phyloP scores from a whole-genome alignment of 2,888 invertebrate species.

The Scaptodrosophila latifasciaeformis region DNA sequence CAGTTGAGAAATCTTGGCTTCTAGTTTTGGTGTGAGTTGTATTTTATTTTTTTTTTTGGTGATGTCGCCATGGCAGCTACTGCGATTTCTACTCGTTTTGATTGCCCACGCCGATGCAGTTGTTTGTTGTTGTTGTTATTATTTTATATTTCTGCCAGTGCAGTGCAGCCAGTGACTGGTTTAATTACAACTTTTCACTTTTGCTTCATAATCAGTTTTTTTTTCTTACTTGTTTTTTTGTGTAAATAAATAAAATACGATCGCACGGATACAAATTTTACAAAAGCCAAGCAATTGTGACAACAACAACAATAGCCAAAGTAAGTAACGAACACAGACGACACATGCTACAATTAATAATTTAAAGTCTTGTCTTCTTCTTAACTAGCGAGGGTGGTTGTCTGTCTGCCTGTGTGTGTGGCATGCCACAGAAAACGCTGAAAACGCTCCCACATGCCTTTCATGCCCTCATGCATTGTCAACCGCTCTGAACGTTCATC shows the following conservation, averaged over 20 bases:
- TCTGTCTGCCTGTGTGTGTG: too few species aligned
- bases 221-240: constrained; percentile 26
- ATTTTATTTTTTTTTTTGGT: constrained; percentile 6
- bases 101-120: constrained; percentile 39
- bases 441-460: not conserved
- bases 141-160: constrained; percentile 33
- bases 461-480: too few species aligned
- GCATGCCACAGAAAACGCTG: constrained; percentile 2
- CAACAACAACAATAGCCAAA: not conserved
- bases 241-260: constrained; percentile 29
- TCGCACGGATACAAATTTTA: constrained; percentile 52
- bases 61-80: constrained; percentile 21
- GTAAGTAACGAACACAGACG: constrained; percentile 22
- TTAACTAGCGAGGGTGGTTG: not conserved
- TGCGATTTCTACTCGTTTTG: constrained; percentile 54
- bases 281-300: constrained; percentile 8
- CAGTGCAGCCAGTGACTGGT: constrained; percentile 64
- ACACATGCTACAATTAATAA: constrained; percentile 60
- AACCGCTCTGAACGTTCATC: constrained; percentile 37
- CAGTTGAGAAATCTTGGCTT: too few species aligned
- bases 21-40: too few species aligned
- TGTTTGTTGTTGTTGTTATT: constrained; percentile 32
- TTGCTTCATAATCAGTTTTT: constrained; percentile 63
- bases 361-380: constrained; percentile 27
- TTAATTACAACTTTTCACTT: constrained; percentile 73